A percentile compares a stretch with the other conserved stretches of the same genome.
These are phyloP conservation scores for Ascidia mentula DNA, from an alignment of 23 tunicate genomes.

Conservation along the genomic window DNA sequence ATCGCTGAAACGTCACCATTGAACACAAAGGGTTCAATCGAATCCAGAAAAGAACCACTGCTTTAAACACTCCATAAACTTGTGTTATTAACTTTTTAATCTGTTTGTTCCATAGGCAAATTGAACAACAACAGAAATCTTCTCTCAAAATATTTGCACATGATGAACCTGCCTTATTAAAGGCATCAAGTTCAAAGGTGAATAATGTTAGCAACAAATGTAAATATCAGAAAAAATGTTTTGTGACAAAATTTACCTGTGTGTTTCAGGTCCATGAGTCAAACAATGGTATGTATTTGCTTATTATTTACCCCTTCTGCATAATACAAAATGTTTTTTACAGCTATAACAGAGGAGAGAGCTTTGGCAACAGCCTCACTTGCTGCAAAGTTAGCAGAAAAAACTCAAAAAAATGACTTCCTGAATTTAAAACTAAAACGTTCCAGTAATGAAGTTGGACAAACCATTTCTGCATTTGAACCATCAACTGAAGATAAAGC, in stretches of 20 bases:
- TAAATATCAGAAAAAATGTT: too few relatives aligned
- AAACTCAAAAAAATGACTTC: slow-evolving; percentile 1
- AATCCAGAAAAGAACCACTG: neutral
- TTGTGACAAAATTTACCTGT: too few relatives aligned
- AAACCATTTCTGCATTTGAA: neutral
- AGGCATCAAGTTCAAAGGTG: too few relatives aligned
- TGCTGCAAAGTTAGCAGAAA: slow-evolving; percentile 53
- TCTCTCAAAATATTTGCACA: neutral
- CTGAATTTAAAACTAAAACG: neutral
- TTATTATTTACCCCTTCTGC: too few relatives aligned
- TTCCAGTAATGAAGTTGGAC: slow-evolving; percentile 4
- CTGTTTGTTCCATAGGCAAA: slow-evolving; percentile 36
- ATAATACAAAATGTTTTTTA: neutral
- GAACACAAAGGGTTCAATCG: too few relatives aligned
- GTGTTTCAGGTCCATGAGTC: too few relatives aligned
- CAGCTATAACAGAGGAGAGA: slow-evolving; percentile 39
- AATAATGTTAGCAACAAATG: too few relatives aligned
- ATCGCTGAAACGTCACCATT: too few relatives aligned
- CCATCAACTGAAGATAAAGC: neutral
- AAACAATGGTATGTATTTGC: too few relatives aligned
- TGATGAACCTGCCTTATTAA: neutral
- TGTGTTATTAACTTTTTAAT: too few relatives aligned
- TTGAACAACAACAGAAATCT: slow-evolving; percentile 51
- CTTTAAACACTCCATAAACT: too few relatives aligned
- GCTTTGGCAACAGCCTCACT: slow-evolving; percentile 80